phyloP scores from a whole-genome alignment of 2,888 invertebrate genomes.

The Meghimatium bilineatum region DNA sequence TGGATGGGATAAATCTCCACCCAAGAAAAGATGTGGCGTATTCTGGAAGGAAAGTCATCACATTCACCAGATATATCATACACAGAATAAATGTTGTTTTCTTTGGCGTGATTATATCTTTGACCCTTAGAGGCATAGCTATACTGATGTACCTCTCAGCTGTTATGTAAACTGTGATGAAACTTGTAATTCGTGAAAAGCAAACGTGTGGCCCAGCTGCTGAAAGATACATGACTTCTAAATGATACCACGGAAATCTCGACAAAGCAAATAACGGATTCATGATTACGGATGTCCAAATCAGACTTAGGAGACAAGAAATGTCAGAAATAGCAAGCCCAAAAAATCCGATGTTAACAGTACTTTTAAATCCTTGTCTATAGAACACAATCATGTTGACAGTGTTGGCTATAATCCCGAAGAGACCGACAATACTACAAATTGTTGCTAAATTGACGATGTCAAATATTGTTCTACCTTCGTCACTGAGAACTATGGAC shows the following conservation, averaged over 20 bases:
- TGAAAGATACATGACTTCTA: too few relatives aligned
- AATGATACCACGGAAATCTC: too few relatives aligned
- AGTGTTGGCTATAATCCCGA: neutral
- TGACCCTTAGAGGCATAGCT: neutral
- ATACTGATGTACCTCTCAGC: neutral
- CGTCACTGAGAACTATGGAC: too few relatives aligned
- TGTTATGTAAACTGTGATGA: too few relatives aligned
- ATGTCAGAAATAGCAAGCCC: neutral
- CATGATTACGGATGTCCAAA: too few relatives aligned
- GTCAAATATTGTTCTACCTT: neutral
- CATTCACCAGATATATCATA: neutral
- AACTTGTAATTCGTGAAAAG: too few relatives aligned
- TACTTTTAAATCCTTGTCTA: neutral
- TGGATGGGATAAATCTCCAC: neutral
- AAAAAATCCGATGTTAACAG: neutral
- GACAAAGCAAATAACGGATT: too few relatives aligned
- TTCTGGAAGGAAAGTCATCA: neutral
- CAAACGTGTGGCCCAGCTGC: too few relatives aligned
- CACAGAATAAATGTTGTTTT: neutral
- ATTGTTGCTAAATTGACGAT: neutral
- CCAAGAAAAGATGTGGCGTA: neutral
- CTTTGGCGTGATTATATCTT: neutral
- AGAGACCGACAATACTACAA: neutral
- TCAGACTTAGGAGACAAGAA: too few relatives aligned
- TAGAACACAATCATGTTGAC: neutral